phyloP scores from a whole-genome alignment of 2,888 invertebrate species.

The Agrotis clavis region DNA sequence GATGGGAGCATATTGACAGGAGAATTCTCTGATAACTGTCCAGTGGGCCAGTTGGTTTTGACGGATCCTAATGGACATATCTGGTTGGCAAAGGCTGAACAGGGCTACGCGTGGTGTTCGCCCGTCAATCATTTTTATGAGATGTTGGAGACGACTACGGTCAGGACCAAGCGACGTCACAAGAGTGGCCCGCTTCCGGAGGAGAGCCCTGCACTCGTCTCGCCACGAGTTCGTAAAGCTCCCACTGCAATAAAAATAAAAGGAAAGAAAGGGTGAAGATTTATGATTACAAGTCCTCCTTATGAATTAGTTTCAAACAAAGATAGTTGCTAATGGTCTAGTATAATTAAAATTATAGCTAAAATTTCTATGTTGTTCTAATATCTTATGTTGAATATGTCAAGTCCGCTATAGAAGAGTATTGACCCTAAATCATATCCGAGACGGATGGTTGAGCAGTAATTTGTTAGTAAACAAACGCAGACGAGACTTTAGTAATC shows the following conservation, averaged over 20 bases:
- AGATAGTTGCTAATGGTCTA: not conserved
- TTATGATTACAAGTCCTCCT: not conserved
- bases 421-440: constrained; percentile 35
- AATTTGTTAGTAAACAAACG: constrained; percentile 42
- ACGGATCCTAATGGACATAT: constrained; percentile 88
- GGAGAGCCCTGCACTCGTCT: too few relatives aligned
- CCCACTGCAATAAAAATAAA: not conserved
- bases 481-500: constrained; percentile 18
- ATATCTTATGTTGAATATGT: constrained; percentile 2
- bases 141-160: constrained; percentile 73
- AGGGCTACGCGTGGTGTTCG: constrained; percentile 82
- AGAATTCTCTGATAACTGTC: constrained; percentile 89
- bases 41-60: constrained; percentile 82
- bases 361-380: constrained; percentile 7
- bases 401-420: constrained; percentile 16
- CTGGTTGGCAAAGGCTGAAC: constrained; percentile 88
- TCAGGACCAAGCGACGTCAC: constrained; percentile 56
- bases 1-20: constrained; percentile 87
- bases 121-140: constrained; percentile 86
- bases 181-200: constrained; percentile 22
- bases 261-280: not conserved
- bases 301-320: not conserved
- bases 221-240: too few relatives aligned
- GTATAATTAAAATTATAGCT: constrained; percentile 1
- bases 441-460: constrained; percentile 39